A percentile compares a stretch with the other conserved stretches of the same genome.
phyloP scores from a whole-genome alignment of 2,113 vertebrate species.

The Benitochromis conjunctus region DNA sequence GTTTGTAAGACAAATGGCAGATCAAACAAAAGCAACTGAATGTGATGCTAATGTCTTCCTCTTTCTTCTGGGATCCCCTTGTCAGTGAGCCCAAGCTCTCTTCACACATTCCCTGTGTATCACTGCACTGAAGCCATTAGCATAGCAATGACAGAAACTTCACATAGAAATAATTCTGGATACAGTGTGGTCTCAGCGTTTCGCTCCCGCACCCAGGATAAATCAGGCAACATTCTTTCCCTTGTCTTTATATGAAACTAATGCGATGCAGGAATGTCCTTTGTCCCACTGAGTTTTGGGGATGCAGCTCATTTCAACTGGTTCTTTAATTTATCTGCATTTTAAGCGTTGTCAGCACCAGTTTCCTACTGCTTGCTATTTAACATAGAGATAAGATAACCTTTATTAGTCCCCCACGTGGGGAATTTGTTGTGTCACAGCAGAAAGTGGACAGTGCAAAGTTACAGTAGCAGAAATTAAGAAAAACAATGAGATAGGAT shows the following conservation, averaged over 20 bases:
- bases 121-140: background rate
- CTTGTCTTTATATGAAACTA: background rate
- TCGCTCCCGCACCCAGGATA: background rate
- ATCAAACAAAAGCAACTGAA: background rate
- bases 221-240: background rate
- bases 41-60: background rate
- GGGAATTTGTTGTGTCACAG: too few relatives aligned
- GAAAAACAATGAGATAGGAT: too few relatives aligned
- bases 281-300: slow-evolving; percentile 4
- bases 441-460: too few relatives aligned
- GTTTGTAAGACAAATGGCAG: background rate
- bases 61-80: background rate
- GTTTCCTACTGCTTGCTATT: background rate
- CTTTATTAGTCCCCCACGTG: too few relatives aligned
- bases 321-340: background rate
- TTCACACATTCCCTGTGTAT: background rate
- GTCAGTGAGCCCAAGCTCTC: background rate
- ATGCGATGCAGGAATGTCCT: slow-evolving; percentile 44
- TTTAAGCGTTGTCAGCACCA: background rate
- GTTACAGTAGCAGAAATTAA: too few relatives aligned
- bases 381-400: background rate
- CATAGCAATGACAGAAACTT: background rate
- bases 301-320: background rate
- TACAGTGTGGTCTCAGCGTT: background rate
- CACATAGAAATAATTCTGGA: slow-evolving; percentile 33